These are phyloP conservation scores for Dinoponera quadriceps DNA, from an alignment of 1,140 invertebrate genomes.

Conservation along the genomic window DNA sequence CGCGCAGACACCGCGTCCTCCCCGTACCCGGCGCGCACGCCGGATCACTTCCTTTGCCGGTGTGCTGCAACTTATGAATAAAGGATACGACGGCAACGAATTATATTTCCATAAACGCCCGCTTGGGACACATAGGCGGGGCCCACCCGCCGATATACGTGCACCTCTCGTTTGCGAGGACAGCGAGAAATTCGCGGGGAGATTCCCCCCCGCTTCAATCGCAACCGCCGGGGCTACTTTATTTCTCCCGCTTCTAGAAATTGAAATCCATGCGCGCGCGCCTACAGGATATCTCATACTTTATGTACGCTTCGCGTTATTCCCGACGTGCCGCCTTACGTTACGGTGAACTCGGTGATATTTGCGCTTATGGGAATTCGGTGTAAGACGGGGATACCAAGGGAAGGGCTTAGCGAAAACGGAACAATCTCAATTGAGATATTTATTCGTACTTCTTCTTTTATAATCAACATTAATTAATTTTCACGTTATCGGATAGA, in stretches of 20 bases:
- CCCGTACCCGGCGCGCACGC: not conserved
- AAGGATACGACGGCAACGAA: conserved; percentile 67
- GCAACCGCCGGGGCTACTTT: conserved; percentile 3
- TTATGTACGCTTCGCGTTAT: not conserved
- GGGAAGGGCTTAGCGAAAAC: too few species aligned
- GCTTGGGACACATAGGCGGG: conserved; percentile 56
- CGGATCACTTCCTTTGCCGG: conserved; percentile 45
- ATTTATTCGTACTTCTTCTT: too few species aligned
- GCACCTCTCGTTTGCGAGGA: conserved; percentile 43
- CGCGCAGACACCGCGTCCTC: not conserved
- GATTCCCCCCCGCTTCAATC: conserved; percentile 41
- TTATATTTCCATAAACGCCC: conserved; percentile 75
- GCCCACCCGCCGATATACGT: conserved; percentile 21
- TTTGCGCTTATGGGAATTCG: too few species aligned
- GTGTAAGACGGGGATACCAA: too few species aligned
- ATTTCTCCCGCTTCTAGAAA: conserved; percentile 34
- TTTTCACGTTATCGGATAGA: too few species aligned
- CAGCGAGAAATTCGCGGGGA: conserved; percentile 48
- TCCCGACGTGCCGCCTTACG: not conserved
- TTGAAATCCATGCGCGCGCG: conserved; percentile 30
- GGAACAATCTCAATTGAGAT: too few species aligned
- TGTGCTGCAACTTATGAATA: conserved; percentile 68
- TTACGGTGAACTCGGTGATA: not conserved
- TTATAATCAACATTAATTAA: too few species aligned
- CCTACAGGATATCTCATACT: not conserved